Base-by-base conservation (phyloP, 2,888 invertebrate species). In the Synanthedon tipuliformis region DNA sequence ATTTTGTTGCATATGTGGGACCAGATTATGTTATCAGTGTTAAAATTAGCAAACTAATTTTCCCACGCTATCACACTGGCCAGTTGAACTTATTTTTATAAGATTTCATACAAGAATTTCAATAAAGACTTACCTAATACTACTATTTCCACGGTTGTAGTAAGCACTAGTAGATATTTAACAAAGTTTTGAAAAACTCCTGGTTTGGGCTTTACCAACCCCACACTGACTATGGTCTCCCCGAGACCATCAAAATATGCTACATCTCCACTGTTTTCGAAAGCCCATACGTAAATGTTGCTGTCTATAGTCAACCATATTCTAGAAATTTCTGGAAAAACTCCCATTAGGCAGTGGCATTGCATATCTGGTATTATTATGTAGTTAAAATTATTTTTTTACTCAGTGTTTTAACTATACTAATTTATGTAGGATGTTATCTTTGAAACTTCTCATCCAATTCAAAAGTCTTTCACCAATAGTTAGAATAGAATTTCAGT, bases 301-400 rank as follows among this genome's bases (percentile, higher is more conserved):
- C 96, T 97, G 75, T 99, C 99, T 62, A 99, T 96, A 4, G 97
- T 96, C 53, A 99, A 87, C 98, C 98, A 99, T 0, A 98, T 98
- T 70, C 99, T 89, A 53, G 94, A 94, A 61, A 99, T 97, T 78
- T 97, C 97, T 54, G 98, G 94, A 84, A 99, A 98, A 8, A 99
- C 88, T 3, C 99, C 99, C 96, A 99, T 98, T 88, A 95, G 92
- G 74, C 96, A 98, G 71, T 97, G 95, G 63, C 95, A 96, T 82
- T 97, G 97, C 90, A 98, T 95, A 84, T 96, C 97, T 97, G 76
- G 57, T 45, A 45, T 45, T 45, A 45, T 15, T 45, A 10, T 45
- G 48, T n/a, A 15, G n/a, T 45, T 10, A 45, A n/a, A 45, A 45
- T 45, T 15, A 45, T 45, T 45, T n/a, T 15, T 15, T 15, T 10